A percentile compares a stretch with the other conserved stretches of the same genome.
These are phyloP conservation scores for Atrina japonica DNA, from an alignment of 2,888 invertebrate species.

Conservation along the genomic window DNA sequence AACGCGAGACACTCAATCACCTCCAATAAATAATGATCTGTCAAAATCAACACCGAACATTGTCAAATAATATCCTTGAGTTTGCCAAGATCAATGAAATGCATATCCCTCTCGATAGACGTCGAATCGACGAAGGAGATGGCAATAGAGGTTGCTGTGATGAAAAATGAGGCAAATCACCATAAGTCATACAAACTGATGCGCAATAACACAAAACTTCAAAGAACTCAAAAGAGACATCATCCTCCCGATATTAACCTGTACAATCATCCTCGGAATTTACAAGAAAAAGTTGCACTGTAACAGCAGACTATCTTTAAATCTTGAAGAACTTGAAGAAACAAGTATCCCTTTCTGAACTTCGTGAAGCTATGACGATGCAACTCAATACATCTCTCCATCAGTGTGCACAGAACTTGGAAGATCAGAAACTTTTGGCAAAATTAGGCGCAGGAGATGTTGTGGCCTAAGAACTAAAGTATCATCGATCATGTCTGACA, in stretches of 20 bases:
- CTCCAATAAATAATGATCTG: too few relatives aligned
- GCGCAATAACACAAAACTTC: conserved; percentile 27
- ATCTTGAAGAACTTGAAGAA: conserved; percentile 32
- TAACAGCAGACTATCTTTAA: background rate
- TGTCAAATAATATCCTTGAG: conserved; percentile 51
- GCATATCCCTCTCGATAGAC: too few relatives aligned
- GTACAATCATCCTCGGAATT: conserved; percentile 19
- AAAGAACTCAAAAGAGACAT: too few relatives aligned
- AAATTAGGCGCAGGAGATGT: conserved; percentile 51
- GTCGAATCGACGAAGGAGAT: too few relatives aligned
- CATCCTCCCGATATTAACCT: background rate
- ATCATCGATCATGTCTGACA: conserved; percentile 46
- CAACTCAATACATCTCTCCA: too few relatives aligned
- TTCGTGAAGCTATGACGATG: too few relatives aligned
- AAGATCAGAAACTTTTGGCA: conserved; percentile 49
- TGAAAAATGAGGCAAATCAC: too few relatives aligned
- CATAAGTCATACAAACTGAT: too few relatives aligned
- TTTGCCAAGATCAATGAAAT: too few relatives aligned
- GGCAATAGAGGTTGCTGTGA: too few relatives aligned
- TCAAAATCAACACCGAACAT: conserved; percentile 2
- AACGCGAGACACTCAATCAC: too few relatives aligned
- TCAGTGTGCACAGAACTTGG: too few relatives aligned
- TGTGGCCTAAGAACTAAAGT: conserved; percentile 56
- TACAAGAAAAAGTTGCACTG: background rate
- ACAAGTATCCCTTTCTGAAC: conserved; percentile 18